Conservation (phyloP, 2,113 vertebrate species). For the Xerus inauris region DNA sequence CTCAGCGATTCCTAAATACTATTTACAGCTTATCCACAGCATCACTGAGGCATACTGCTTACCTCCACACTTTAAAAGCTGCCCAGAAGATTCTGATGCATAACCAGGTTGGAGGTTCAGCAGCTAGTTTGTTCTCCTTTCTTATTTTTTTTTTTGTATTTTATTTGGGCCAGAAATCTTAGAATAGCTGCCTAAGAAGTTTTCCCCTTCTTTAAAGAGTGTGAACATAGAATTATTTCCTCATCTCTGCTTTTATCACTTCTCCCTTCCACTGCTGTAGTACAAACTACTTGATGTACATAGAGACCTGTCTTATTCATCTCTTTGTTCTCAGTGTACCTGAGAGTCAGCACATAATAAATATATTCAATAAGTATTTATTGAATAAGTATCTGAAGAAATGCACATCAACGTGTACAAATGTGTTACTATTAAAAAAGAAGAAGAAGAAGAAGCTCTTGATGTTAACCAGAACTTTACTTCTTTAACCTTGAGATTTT, state of each 20-base stretch:
- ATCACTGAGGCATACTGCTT: neutral
- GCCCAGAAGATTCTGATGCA: neutral
- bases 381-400: neutral
- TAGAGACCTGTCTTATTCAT: neutral
- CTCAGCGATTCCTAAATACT: neutral
- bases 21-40: neutral
- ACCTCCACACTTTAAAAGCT: neutral
- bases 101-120: neutral
- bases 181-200: neutral
- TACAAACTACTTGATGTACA: neutral
- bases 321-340: neutral
- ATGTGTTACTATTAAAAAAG: neutral
- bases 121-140: neutral
- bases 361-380: neutral
- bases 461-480: neutral
- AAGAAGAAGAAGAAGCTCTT: neutral
- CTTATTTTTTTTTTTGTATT: constrained; percentile 15
- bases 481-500: constrained; percentile 6
- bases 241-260: constrained; percentile 16
- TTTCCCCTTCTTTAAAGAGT: neutral
- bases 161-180: neutral
- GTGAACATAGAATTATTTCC: neutral
- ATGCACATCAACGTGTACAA: neutral
- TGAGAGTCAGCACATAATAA: neutral
- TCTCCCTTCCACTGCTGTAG: neutral